These are phyloP conservation scores for Nymphalis c-album DNA, from an alignment of 2,888 invertebrate species.

Conservation along the genomic window DNA sequence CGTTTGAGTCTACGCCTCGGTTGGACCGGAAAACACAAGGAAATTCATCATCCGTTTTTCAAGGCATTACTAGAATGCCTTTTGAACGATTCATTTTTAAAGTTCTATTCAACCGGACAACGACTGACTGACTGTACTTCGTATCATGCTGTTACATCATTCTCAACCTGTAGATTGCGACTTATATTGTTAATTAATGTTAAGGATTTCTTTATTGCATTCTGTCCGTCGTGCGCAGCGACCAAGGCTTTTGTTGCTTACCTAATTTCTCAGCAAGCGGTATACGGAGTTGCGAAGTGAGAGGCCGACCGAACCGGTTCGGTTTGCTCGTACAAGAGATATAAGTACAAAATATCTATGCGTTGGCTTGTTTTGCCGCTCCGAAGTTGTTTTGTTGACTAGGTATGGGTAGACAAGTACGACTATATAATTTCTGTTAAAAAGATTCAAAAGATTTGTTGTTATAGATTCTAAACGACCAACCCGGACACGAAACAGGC, in stretches of 20 bases:
- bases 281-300: constrained; percentile 73
- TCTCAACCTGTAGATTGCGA: constrained; percentile 44
- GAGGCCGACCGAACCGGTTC: constrained; percentile 79
- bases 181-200: constrained; percentile 44
- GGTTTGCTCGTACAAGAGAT: constrained; percentile 71
- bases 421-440: constrained; percentile 52
- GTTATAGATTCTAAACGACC: constrained; percentile 62
- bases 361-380: constrained; percentile 54
- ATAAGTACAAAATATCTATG: constrained; percentile 51
- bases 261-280: constrained; percentile 78
- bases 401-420: constrained; percentile 36
- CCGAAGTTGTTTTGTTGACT: constrained; percentile 35
- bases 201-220: constrained; percentile 65
- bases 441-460: constrained; percentile 44
- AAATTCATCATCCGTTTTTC: constrained; percentile 76
- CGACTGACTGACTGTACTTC: constrained; percentile 19
- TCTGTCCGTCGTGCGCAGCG: constrained; percentile 61
- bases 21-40: constrained; percentile 77
- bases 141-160: constrained; percentile 50
- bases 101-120: constrained; percentile 12
- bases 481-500: constrained; percentile 75
- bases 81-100: constrained; percentile 38
- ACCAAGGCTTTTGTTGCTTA: constrained; percentile 75
- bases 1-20: constrained; percentile 62
- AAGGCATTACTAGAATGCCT: constrained; percentile 67